A percentile compares a stretch with the other conserved stretches of the same genome.
These are phyloP conservation scores for Watsonalla binaria DNA, from an alignment of 2,888 invertebrate genomes.

Conservation along the genomic window DNA sequence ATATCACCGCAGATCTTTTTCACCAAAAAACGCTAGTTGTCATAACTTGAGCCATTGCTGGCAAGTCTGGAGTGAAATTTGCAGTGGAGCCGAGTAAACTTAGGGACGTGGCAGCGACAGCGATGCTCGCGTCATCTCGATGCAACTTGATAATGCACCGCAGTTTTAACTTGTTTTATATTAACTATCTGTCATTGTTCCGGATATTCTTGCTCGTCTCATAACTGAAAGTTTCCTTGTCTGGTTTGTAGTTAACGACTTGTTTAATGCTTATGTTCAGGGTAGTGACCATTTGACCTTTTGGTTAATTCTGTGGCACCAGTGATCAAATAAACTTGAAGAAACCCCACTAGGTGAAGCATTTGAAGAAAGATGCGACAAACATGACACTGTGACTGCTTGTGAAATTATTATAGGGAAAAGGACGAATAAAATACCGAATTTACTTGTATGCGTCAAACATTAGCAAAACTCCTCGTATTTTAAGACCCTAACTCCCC, in stretches of 20 bases:
- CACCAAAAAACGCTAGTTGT: constrained; percentile 12
- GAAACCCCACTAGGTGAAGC: too few relatives aligned
- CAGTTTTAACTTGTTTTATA: constrained; percentile 39
- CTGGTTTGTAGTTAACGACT: background rate
- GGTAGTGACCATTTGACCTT: too few relatives aligned
- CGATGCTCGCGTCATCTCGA: constrained; percentile 67
- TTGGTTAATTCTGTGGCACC: too few relatives aligned
- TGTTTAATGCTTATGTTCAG: too few relatives aligned
- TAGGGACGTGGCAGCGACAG: constrained; percentile 71
- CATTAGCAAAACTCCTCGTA: background rate
- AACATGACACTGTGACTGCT: too few relatives aligned
- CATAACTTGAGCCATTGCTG: constrained; percentile 29
- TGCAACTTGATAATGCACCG: constrained; percentile 64
- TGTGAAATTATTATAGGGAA: too few relatives aligned
- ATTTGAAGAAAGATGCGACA: too few relatives aligned
- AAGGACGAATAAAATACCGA: too few relatives aligned
- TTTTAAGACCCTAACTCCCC: constrained; percentile 13
- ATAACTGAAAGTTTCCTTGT: constrained; percentile 1
- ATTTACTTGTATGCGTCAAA: background rate
- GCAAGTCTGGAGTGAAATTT: constrained; percentile 73
- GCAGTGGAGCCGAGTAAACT: constrained; percentile 71
- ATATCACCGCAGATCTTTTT: too few relatives aligned
- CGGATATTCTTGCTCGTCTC: background rate
- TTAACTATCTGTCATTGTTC: constrained; percentile 23
- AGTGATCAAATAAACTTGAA: too few relatives aligned